Conservation (phyloP, 92 coral and sea anemone genomes). For the Phenganax marumi region DNA sequence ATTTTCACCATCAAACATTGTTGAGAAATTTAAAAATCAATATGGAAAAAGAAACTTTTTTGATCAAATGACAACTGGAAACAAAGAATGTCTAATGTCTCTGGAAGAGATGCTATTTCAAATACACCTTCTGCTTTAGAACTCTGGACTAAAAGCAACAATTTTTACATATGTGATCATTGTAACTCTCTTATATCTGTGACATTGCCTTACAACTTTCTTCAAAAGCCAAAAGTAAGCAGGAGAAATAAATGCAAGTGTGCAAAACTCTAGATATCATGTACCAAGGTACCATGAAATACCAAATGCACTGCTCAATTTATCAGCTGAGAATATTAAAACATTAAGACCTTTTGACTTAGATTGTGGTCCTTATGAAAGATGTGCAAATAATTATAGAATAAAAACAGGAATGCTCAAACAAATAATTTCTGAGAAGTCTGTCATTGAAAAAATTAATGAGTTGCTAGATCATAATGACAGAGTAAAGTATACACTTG, state of each 20-base stretch:
- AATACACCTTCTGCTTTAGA: not conserved
- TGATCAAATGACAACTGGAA: not conserved
- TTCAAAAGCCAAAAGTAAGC: not conserved
- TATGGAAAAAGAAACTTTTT: no score
- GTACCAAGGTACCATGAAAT: not conserved
- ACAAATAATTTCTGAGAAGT: not conserved
- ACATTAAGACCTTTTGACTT: slow-evolving; percentile 17
- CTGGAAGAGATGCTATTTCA: not conserved
- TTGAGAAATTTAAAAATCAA: no score
- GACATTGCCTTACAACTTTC: not conserved
- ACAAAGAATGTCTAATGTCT: not conserved
- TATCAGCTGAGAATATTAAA: not conserved
- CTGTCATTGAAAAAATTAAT: not conserved
- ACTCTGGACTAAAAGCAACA: slow-evolving; percentile 5
- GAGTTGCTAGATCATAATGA: not conserved
- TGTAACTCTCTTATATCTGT: slow-evolving; percentile 14
- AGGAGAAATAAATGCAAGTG: not conserved
- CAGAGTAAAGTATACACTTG: not conserved
- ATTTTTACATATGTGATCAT: not conserved
- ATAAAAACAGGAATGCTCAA: not conserved
- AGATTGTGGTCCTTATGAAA: slow-evolving; percentile 25
- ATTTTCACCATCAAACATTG: no score
- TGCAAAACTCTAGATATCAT: not conserved
- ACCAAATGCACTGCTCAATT: not conserved
- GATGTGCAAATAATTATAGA: slow-evolving; percentile 12